Percentiles rank a stretch among this genome's conserved stretches.
These are phyloP conservation scores for Barnardius zonarius DNA, from an alignment of 2,113 vertebrate species.

Conservation along the genomic window DNA sequence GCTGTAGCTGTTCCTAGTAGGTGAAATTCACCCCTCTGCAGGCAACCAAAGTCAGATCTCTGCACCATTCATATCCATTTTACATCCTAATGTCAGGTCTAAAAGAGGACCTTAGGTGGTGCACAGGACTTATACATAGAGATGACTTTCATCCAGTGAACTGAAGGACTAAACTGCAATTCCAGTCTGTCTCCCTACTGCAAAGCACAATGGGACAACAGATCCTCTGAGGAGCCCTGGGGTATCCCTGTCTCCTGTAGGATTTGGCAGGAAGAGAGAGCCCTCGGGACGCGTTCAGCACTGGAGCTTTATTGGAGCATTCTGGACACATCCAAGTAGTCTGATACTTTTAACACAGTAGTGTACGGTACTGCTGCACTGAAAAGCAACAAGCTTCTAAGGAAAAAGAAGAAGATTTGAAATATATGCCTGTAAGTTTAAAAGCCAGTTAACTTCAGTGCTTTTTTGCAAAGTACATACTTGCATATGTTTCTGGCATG, in stretches of 20 bases:
- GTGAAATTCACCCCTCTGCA: conserved; percentile 61
- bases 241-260: neutral
- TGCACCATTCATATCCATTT: neutral
- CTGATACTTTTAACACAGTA: neutral
- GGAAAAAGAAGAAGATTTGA: neutral
- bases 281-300: accelerated
- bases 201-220: neutral
- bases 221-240: neutral
- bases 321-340: neutral
- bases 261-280: neutral
- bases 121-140: neutral
- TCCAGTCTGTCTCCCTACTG: neutral
- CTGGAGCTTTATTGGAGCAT: neutral
- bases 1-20: conserved; percentile 55
- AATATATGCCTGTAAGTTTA: neutral
- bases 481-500: neutral
- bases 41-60: conserved; percentile 32
- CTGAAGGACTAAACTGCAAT: neutral
- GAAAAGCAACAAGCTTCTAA: conserved; percentile 5
- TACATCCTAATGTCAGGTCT: conserved; percentile 6
- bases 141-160: conserved; percentile 7
- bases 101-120: neutral
- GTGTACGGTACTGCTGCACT: neutral
- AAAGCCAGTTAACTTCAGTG: conserved; percentile 29
- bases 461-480: conserved; percentile 7